A percentile compares a stretch with the other conserved stretches of the same genome.
Evolutionary conservation across 2,888 invertebrate genomes (phyloP).

Genomic region (Tanytarsus gracilentus): DNA sequence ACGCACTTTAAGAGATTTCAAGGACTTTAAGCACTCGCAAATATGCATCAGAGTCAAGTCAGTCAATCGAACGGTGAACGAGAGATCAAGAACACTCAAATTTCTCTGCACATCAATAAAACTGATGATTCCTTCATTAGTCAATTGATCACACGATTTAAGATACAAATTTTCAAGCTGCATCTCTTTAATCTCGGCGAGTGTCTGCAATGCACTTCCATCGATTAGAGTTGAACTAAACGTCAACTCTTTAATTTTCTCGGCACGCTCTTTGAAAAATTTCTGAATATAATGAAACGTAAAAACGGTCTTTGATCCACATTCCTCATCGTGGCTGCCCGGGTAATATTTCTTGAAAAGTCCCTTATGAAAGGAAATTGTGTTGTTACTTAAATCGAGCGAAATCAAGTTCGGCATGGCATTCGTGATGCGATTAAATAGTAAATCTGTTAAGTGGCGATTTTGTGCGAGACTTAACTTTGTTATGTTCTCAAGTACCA

Average conservation of each 20-base stretch:
- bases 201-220: slow-evolving; percentile 49
- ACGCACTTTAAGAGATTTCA: slow-evolving; percentile 53
- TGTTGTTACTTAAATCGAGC: slow-evolving; percentile 57
- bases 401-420: slow-evolving; percentile 52
- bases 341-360: slow-evolving; percentile 61
- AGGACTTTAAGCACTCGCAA: slow-evolving; percentile 48
- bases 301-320: slow-evolving; percentile 58
- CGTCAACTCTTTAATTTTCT: slow-evolving; percentile 50
- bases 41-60: slow-evolving; percentile 54
- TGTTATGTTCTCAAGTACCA: slow-evolving; percentile 47
- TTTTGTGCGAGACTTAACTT: slow-evolving; percentile 55
- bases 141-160: slow-evolving; percentile 54
- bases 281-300: slow-evolving; percentile 59
- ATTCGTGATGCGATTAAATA: slow-evolving; percentile 55
- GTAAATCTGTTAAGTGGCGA: slow-evolving; percentile 64
- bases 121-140: slow-evolving; percentile 49
- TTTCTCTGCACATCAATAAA: slow-evolving; percentile 49
- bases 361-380: slow-evolving; percentile 61
- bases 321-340: slow-evolving; percentile 38
- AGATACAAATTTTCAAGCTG: slow-evolving; percentile 48
- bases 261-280: slow-evolving; percentile 48
- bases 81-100: slow-evolving; percentile 53
- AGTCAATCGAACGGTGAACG: slow-evolving; percentile 55
- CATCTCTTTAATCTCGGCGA: slow-evolving; percentile 48
- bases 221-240: slow-evolving; percentile 62